Percentiles rank a stretch among this genome's conserved stretches.
phyloP scores from a whole-genome alignment of 35 echinoderm and acorn worm species.

The Apostichopus californicus region DNA sequence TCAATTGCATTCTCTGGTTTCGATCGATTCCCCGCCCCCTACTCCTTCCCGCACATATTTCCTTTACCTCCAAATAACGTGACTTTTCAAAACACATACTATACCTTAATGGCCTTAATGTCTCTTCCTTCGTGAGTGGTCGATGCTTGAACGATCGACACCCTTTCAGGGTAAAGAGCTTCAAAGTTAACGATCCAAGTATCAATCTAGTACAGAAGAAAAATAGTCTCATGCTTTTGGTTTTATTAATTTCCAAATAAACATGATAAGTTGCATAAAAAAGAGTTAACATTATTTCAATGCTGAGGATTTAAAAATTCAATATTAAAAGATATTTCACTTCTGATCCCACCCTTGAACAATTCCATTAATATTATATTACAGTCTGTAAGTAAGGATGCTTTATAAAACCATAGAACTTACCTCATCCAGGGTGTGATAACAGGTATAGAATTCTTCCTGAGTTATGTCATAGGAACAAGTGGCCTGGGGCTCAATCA shows the following conservation, averaged over 20 bases:
- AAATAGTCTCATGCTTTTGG: too few relatives aligned
- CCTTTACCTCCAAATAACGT: neutral
- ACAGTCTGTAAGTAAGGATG: too few relatives aligned
- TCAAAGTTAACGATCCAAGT: neutral
- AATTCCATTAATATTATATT: too few relatives aligned
- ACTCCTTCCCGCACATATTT: neutral
- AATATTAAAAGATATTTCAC: too few relatives aligned
- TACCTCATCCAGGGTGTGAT: conserved; percentile 42
- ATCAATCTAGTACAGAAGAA: neutral
- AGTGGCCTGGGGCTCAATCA: conserved; percentile 5
- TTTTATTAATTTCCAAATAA: too few relatives aligned
- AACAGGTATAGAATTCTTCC: conserved; percentile 25
- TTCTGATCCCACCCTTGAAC: too few relatives aligned
- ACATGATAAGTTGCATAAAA: too few relatives aligned
- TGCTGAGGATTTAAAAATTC: too few relatives aligned
- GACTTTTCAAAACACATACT: neutral
- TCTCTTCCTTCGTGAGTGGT: conserved; percentile 6
- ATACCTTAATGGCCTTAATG: conserved; percentile 8
- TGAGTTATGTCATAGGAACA: conserved; percentile 11
- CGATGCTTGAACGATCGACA: neutral
- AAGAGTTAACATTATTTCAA: too few relatives aligned
- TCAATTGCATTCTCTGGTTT: too few relatives aligned
- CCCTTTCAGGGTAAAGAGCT: neutral
- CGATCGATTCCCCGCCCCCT: too few relatives aligned
- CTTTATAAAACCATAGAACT: neutral